phyloP scores from a whole-genome alignment of 2,797 vertebrate genomes.

The Forpus xanthops region DNA sequence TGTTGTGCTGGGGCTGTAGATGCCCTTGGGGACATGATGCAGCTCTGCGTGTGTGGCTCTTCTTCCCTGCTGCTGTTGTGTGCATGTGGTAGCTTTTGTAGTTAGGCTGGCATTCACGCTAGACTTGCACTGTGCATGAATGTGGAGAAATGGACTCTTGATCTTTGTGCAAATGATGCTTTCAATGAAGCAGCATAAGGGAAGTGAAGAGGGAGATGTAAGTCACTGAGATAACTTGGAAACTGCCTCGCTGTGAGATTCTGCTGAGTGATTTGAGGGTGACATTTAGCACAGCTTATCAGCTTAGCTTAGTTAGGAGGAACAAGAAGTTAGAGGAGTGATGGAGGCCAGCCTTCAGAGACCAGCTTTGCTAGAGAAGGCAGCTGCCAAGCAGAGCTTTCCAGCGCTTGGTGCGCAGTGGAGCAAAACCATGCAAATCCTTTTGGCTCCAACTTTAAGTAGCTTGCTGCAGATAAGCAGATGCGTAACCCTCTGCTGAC shows the following conservation, averaged over 20 bases:
- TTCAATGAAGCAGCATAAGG: not conserved
- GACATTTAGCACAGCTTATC: not conserved
- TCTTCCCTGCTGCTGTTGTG: not conserved
- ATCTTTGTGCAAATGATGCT: not conserved
- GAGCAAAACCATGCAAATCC: slow-evolving; percentile 24
- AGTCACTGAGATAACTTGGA: not conserved
- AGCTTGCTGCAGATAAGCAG: slow-evolving; percentile 25
- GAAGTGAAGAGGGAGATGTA: not conserved
- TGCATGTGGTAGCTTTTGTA: not conserved
- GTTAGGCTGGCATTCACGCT: not conserved
- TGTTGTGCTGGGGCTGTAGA: not conserved
- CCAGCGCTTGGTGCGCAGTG: not conserved
- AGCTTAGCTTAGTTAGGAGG: slow-evolving; percentile 30
- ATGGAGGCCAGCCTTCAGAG: slow-evolving; percentile 25
- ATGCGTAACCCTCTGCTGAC: not conserved
- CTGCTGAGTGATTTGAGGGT: not conserved
- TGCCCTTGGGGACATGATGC: accelerated
- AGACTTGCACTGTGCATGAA: accelerated
- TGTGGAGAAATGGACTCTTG: accelerated
- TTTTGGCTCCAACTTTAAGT: not conserved
- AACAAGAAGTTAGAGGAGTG: not conserved
- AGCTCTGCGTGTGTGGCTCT: not conserved
- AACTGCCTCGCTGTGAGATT: not conserved
- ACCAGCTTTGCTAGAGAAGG: slow-evolving; percentile 25
- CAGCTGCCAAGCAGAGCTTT: slow-evolving; percentile 53